A percentile compares a stretch with the other conserved stretches of the same genome.
Evolutionary conservation across 2,797 vertebrate genomes (phyloP).

Genomic region (Tragelaphus eurycerus): DNA sequence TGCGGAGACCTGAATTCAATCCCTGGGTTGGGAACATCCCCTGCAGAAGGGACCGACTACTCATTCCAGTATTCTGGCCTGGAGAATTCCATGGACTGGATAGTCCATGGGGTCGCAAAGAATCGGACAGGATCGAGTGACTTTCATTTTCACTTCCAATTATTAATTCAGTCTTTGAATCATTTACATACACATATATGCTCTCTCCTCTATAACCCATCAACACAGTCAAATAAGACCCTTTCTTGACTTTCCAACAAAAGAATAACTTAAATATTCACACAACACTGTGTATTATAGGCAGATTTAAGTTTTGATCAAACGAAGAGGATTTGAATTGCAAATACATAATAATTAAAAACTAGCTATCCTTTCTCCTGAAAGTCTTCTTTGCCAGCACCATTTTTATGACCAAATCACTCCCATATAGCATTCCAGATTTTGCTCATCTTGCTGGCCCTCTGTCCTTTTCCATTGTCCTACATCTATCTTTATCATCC

Average conservation of each 20-base stretch:
- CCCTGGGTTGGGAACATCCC: not conserved
- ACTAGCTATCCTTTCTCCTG: not conserved
- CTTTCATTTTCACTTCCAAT: not conserved
- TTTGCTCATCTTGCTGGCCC: not conserved
- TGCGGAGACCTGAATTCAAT: not conserved
- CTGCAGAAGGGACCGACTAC: not conserved
- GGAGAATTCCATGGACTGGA: not conserved
- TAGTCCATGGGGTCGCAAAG: not conserved
- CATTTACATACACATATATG: not conserved
- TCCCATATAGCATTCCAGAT: not conserved
- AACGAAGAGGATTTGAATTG: not conserved
- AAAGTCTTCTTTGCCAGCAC: not conserved
- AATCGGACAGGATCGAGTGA: fast-evolving
- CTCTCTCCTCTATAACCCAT: not conserved
- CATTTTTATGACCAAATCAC: not conserved
- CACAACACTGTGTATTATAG: not conserved
- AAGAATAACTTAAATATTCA: not conserved
- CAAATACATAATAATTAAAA: not conserved
- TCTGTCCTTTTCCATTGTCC: not conserved
- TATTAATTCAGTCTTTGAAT: not conserved
- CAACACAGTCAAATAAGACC: not conserved
- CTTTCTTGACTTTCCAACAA: not conserved
- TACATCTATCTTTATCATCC: not conserved
- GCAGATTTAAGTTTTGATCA: not conserved
- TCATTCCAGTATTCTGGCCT: not conserved